Conservation (phyloP, 1,140 invertebrate species). For the Coelopa frigida region DNA sequence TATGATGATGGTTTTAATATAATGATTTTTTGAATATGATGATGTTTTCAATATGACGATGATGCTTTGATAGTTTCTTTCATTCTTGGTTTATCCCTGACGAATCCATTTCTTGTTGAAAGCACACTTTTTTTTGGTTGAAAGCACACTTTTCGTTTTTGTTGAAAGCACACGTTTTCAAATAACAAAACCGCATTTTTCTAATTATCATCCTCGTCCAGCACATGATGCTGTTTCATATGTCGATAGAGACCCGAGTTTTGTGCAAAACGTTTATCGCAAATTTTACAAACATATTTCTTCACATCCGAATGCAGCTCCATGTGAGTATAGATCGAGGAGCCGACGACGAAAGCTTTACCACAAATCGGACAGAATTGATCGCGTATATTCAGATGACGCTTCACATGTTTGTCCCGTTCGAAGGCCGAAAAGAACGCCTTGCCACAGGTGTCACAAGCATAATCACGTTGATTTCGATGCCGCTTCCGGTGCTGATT, state of each 20-base stretch:
- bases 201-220: too few relatives aligned
- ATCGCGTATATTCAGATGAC: slow-evolving; percentile 36
- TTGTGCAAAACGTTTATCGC: slow-evolving; percentile 50
- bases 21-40: too few relatives aligned
- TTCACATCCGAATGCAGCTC: slow-evolving; percentile 53
- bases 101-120: too few relatives aligned
- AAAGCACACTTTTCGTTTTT: too few relatives aligned
- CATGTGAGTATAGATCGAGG: slow-evolving; percentile 51
- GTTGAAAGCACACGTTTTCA: too few relatives aligned
- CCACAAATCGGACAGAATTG: slow-evolving; percentile 52
- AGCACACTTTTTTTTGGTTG: too few relatives aligned
- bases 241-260: slow-evolving; percentile 53
- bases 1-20: too few relatives aligned
- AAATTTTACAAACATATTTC: slow-evolving; percentile 48
- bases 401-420: slow-evolving; percentile 25
- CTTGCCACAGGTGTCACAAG: slow-evolving; percentile 61
- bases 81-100: too few relatives aligned
- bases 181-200: too few relatives aligned
- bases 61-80: too few relatives aligned
- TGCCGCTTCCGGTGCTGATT: slow-evolving; percentile 54
- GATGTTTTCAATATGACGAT: too few relatives aligned
- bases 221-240: slow-evolving; percentile 29
- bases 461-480: slow-evolving; percentile 64
- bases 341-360: slow-evolving; percentile 52
- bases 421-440: slow-evolving; percentile 48